These are phyloP conservation scores for Chrysaora quinquecirrha DNA, from an alignment of 30 jellyfish, hydroid and myxozoan species.

Conservation along the genomic window DNA sequence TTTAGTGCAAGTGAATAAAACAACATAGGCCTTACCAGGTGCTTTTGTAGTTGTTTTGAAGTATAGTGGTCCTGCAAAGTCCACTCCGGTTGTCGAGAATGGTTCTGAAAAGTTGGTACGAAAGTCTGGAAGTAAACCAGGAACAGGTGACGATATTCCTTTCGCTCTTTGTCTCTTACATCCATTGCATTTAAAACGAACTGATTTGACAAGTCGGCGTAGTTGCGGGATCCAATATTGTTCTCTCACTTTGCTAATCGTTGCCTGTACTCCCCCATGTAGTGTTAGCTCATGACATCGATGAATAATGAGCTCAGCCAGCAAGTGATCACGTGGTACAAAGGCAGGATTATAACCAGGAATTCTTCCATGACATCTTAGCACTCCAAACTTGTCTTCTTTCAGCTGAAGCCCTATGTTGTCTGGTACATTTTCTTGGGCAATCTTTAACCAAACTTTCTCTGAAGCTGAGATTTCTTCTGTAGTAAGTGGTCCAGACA, in stretches of 20 bases:
- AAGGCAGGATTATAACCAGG: conserved; percentile 23
- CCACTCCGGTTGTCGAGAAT: conserved; percentile 26
- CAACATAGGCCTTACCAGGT: conserved; percentile 25
- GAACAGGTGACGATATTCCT: not conserved
- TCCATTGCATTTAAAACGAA: conserved; percentile 27
- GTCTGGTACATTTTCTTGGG: conserved; percentile 8
- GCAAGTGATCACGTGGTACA: conserved; percentile 12
- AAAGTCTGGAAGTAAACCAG: conserved; percentile 7
- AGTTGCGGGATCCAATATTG: conserved; percentile 51
- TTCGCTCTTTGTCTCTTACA: conserved; percentile 26
- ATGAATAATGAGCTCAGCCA: conserved; percentile 14
- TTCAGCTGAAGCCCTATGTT: too few species aligned
- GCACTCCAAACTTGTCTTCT: too few species aligned
- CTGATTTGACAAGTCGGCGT: conserved; percentile 26
- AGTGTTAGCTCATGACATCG: conserved; percentile 21
- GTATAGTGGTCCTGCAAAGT: conserved; percentile 48
- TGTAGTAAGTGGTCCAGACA: conserved; percentile 33
- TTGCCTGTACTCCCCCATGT: conserved; percentile 62
- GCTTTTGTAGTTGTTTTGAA: conserved; percentile 13
- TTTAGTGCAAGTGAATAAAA: conserved; percentile 22
- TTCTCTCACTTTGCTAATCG: conserved; percentile 21
- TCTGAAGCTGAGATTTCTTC: conserved; percentile 16
- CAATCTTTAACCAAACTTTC: not conserved
- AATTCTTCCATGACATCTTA: conserved; percentile 34
- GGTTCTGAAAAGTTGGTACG: conserved; percentile 29